Evolutionary conservation across 2,113 vertebrate genomes (phyloP).

Genomic region (Merops nubicus): DNA sequence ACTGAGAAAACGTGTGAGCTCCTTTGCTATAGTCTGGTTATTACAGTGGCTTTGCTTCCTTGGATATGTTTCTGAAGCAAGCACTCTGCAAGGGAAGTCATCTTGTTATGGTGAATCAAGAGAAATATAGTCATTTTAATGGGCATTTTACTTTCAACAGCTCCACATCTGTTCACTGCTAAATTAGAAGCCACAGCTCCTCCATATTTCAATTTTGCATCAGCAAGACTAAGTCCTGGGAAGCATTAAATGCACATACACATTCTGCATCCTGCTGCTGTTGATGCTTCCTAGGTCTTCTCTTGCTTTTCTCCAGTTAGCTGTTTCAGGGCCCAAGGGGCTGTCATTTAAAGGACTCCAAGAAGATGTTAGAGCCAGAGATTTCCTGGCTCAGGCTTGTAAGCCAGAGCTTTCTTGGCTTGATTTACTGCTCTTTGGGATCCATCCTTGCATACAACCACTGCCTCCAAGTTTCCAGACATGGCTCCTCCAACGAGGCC

Average conservation of each 20-base stretch:
- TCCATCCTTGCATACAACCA: background rate
- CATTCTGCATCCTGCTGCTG: background rate
- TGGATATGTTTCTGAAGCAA: conserved; percentile 1
- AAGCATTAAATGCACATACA: background rate
- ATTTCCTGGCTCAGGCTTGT: background rate
- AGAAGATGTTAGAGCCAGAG: background rate
- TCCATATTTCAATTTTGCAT: conserved; percentile 28
- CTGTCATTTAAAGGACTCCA: background rate
- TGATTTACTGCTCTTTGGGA: background rate
- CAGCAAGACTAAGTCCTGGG: background rate
- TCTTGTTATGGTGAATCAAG: background rate
- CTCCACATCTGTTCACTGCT: background rate
- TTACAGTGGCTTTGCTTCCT: background rate
- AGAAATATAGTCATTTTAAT: conserved; percentile 13
- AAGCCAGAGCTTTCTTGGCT: background rate
- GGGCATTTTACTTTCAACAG: conserved; percentile 7
- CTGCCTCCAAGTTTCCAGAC: background rate
- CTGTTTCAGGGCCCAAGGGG: background rate
- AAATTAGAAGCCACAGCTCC: background rate
- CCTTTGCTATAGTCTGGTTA: background rate
- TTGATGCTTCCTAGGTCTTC: background rate
- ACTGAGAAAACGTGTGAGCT: background rate
- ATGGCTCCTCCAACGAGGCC: background rate
- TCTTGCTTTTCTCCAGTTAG: background rate
- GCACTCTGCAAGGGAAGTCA: background rate